Base-by-base conservation (phyloP, 2,113 vertebrate species). In the Meleagris gallopavo region DNA sequence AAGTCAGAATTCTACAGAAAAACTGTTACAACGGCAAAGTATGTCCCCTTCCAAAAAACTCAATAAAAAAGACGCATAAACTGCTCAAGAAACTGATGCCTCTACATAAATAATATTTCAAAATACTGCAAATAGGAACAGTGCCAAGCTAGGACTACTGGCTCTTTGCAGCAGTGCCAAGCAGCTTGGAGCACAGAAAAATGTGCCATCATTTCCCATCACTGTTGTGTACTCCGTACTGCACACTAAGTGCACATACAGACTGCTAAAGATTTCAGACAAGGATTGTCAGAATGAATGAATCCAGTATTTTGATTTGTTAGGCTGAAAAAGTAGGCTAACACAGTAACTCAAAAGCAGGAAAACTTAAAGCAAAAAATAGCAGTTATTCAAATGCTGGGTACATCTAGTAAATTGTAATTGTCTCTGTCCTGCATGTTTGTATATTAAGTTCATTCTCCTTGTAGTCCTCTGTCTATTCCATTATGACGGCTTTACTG, bases 251-350 rank as follows among this genome's bases (percentile, higher is more conserved):
- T 11, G 3, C 11, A 58, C 74, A 92, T 2, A 69, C 80, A 73
- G 72, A 54, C 73, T 80, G 69, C 69, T 92, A 40, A 82, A 96
- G 95, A 79, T 73, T 83, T 97, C 60, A 83, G 94, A 88, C 54
- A 70, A 92, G 55, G 10, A n/a, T 65, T 81, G 94, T 72, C 46
- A 94, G 90, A 96, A 94, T 34, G 8, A 94, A 94, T 34, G 11
- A 88, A 89, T 45, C 54, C 15, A n/a, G 40, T 34, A 52, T 86
- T 92, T 65, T 20, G 11, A 77, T 78, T 70, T 74, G 24, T 75
- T 40, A 66, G 58, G 25, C 60, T 52, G 77, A 83, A 92, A 96
- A 95, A 78, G n/a, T 55, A 93, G 40, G 77, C 34, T 50, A 69
- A 29, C 88, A 66, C n/a, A 92, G 43, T 13, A 94, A 82, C 64